Evolutionary conservation across 2,888 invertebrate genomes (phyloP).

Genomic region (Drosophila anomelani): DNA sequence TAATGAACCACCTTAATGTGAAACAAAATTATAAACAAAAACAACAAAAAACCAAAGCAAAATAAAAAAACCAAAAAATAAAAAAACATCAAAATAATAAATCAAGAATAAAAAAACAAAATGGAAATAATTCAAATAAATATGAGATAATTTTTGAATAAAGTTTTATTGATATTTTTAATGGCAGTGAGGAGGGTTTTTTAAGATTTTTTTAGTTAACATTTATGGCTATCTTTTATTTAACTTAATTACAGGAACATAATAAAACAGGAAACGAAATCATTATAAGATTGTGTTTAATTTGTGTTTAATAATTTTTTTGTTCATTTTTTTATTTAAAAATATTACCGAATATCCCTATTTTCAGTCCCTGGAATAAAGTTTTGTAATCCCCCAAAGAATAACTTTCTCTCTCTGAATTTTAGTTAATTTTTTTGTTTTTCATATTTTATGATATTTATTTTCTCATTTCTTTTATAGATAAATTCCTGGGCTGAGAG

Average conservation of each 20-base stretch:
- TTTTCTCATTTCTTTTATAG: constrained; percentile 28
- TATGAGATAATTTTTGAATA: constrained; percentile 66
- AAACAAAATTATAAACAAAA: constrained; percentile 66
- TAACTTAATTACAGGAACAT: too few relatives aligned
- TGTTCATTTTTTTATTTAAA: too few relatives aligned
- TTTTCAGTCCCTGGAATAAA: too few relatives aligned
- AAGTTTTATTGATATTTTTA: background rate
- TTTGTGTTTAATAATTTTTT: too few relatives aligned
- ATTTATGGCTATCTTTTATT: too few relatives aligned
- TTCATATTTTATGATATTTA: constrained; percentile 27
- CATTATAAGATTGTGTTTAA: too few relatives aligned
- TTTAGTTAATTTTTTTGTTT: background rate
- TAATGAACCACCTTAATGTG: constrained; percentile 82
- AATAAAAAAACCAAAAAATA: constrained; percentile 31
- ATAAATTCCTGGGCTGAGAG: constrained; percentile 72
- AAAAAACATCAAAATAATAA: constrained; percentile 31
- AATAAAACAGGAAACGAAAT: too few relatives aligned
- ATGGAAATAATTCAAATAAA: constrained; percentile 62
- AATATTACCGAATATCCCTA: too few relatives aligned
- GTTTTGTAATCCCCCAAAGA: too few relatives aligned
- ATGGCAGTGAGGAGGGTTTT: background rate
- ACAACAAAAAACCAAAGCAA: constrained; percentile 49
- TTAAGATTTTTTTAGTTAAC: background rate
- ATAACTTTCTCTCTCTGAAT: background rate
- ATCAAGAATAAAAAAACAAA: constrained; percentile 33